Conservation (phyloP, 2,888 invertebrate genomes). For the Selenia dentaria region DNA sequence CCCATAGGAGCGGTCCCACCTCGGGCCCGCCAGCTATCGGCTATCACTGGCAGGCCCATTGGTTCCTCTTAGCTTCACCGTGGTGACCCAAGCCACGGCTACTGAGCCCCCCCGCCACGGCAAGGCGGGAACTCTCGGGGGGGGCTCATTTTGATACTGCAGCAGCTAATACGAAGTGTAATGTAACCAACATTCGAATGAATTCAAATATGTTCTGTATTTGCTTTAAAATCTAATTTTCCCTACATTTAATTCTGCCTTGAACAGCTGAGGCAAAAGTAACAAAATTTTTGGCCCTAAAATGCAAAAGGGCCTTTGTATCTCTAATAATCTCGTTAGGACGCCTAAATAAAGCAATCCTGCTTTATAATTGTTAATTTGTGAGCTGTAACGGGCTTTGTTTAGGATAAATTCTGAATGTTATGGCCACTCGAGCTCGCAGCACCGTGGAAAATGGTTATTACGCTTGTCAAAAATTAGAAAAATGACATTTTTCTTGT, state of each 20-base stretch:
- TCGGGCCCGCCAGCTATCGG: too few species aligned
- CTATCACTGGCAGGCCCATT: too few species aligned
- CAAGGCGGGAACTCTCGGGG: too few species aligned
- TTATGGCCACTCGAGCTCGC: conserved; percentile 37
- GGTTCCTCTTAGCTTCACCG: too few species aligned
- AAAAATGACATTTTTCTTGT: conserved; percentile 6
- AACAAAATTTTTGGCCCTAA: conserved; percentile 13
- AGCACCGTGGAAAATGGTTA: conserved; percentile 34
- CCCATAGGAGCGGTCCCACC: too few species aligned
- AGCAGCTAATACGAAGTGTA: too few species aligned
- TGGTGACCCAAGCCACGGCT: too few species aligned
- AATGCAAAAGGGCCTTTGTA: conserved; percentile 36
- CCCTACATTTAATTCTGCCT: neutral
- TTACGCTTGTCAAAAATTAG: conserved; percentile 28
- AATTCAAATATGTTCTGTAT: too few species aligned
- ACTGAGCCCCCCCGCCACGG: too few species aligned
- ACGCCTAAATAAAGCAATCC: conserved; percentile 64
- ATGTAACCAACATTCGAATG: too few species aligned
- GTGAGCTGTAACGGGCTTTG: conserved; percentile 62
- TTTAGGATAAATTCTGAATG: conserved; percentile 56
- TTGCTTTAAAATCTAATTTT: conserved; percentile 5
- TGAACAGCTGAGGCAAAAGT: conserved; percentile 1
- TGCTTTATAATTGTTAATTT: conserved; percentile 64
- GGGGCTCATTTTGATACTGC: too few species aligned
- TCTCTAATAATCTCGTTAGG: conserved; percentile 48